Conservation (phyloP, 2,888 invertebrate genomes). For the Pseudeuparius sepicola region DNA sequence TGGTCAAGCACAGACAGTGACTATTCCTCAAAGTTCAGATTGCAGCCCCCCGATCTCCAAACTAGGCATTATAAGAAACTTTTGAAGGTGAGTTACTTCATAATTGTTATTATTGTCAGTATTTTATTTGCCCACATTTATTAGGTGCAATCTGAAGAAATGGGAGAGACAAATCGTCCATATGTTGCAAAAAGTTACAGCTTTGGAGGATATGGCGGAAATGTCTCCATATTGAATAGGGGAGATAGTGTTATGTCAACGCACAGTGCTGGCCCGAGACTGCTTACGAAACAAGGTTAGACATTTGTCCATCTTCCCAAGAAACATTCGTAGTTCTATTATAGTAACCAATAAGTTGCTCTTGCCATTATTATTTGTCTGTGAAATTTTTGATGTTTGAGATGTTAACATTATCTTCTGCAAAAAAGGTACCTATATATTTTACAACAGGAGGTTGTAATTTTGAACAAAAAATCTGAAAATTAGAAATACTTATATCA, state of each 20-base stretch:
- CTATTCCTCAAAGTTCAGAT: conserved; percentile 32
- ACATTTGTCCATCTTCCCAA: too few relatives aligned
- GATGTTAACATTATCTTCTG: too few relatives aligned
- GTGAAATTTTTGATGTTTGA: too few relatives aligned
- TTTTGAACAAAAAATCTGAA: too few relatives aligned
- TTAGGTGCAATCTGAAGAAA: conserved; percentile 51
- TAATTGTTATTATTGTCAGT: too few relatives aligned
- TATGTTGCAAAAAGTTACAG: conserved; percentile 77
- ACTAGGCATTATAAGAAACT: conserved; percentile 41
- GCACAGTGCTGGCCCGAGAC: conserved; percentile 51
- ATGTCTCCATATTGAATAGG: conserved; percentile 42
- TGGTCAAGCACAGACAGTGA: conserved; percentile 50
- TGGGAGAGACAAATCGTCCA: conserved; percentile 38
- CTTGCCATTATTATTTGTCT: too few relatives aligned
- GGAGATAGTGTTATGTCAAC: conserved; percentile 57
- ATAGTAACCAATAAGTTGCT: too few relatives aligned
- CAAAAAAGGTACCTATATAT: too few relatives aligned
- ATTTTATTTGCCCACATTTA: too few relatives aligned
- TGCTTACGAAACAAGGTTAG: conserved; percentile 73
- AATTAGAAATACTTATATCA: too few relatives aligned
- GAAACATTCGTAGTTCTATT: too few relatives aligned
- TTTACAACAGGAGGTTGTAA: too few relatives aligned
- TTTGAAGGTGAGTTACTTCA: conserved; percentile 42
- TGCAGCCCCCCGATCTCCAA: conserved; percentile 42
- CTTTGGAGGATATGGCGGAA: conserved; percentile 70